Base-by-base conservation (phyloP, 2,888 invertebrate species). In the Lamellibrachia satsuma region DNA sequence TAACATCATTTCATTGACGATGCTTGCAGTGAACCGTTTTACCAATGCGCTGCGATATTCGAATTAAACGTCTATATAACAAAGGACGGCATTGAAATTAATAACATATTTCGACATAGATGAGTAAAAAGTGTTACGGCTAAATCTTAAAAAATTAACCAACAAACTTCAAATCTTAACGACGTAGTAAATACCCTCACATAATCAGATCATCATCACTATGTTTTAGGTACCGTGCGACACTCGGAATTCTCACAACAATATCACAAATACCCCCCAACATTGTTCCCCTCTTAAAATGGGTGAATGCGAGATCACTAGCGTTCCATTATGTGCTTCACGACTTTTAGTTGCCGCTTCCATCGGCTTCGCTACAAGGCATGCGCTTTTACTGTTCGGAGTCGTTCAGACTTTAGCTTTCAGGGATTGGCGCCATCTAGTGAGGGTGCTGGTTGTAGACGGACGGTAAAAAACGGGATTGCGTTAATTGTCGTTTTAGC, bases 331-430 rank as follows among this genome's bases (percentile, higher is more conserved):
- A n/a, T 75, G 22, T 75, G 75, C 75, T 75, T 75, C 4, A 22
- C 22, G 75, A 75, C 15, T 75, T 22, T 75, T 75, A 22, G 75
- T 75, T 75, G 15, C 75, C 75, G 75, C 75, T 15, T 75, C 75
- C 3, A 75, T n/a, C 75, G 75, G 75, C 75, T 75, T 75, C 75
- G 75, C 75, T 75, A 75, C n/a, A 22, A 75, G n/a, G 75, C 75
- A 75, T 75, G 75, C 75, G 75, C 75, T 75, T 75, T 11, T 22
- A 11, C 75, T 22, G 15, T 75, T 75, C 75, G 75, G 22, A 75
- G 75, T 75, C 75, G 75, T 75, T 75, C 75, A 75, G 75, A 75
- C n/a, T 75, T 75, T 57, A 57, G 75, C 75, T 75, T 75, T 75
- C 75, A 75, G 75, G 75, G 75, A 75, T 15, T 75, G 75, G 75